Evolutionary conservation across 1,140 invertebrate genomes (phyloP), one percentile per base, ranked within the genome.

Genomic region (Hycleus cichorii): DNA sequence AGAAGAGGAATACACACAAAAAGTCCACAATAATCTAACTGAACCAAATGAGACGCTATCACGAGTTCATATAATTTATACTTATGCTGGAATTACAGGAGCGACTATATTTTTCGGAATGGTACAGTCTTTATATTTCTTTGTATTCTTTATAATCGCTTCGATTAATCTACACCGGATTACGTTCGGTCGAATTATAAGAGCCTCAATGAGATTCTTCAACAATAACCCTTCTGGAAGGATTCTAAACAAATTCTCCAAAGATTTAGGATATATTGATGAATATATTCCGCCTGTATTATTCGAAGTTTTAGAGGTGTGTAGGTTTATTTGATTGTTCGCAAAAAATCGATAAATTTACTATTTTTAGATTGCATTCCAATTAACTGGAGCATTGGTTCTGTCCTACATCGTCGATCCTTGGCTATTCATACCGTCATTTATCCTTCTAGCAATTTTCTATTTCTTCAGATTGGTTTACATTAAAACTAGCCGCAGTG

Each of bases 371-470:
- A 62, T 63, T 12, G 48, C 49, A 4, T 47, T 64, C 10, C 25
- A 50, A 9, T 39, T 66, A 4, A 11, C 27, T 3, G 62, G 89
- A 59, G 47, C 58, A n/a, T 12, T 64, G 9, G 86, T 86, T 1
- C 80, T 94, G 1, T 81, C 91, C 4, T 78, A 80, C 3, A 76
- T 84, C 4, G 79, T 94, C 2, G 92, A 92, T 75, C 81, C 81
- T 8, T 89, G 83, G 81, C 77, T 95, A 11, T n/a, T 70, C 7
- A 8, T 68, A 25, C 64, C 66, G 8, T 63, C 66, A 39, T 11
- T 60, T 8, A 39, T 54, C 43, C 39, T 69, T 24, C 49, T 66
- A 18, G 39, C 49, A n/a, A 46, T 69, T 9, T 63, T 73, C 47
- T 63, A 64, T 47, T 51, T 58, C 10, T 24, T 67, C 27, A 43